Conservation (phyloP, 1,140 invertebrate genomes). For the Drosophila rhopaloa region DNA sequence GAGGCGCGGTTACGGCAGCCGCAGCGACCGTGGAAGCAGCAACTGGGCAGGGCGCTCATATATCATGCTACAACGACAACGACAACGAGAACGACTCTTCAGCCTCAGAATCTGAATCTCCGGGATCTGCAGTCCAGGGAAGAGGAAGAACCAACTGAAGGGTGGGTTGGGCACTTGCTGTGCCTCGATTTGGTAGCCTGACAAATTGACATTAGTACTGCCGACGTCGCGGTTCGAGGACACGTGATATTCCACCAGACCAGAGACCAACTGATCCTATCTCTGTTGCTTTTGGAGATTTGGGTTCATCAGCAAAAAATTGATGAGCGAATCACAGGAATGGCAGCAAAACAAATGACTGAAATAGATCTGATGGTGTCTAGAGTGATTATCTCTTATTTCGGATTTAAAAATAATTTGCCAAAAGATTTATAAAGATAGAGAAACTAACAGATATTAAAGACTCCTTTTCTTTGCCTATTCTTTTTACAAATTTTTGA, state of each 20-base stretch:
- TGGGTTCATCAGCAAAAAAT: slow-evolving; percentile 18
- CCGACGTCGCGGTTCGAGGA: slow-evolving; percentile 47
- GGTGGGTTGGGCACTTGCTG: slow-evolving; percentile 44
- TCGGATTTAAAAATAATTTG: no score
- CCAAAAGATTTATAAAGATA: no score
- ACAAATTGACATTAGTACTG: slow-evolving; percentile 78
- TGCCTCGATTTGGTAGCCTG: slow-evolving; percentile 73
- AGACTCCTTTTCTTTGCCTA: no score
- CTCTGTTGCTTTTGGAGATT: slow-evolving; percentile 1
- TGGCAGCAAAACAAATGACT: background rate
- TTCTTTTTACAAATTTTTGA: no score
- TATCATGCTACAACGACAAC: slow-evolving; percentile 74
- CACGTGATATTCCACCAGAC: slow-evolving; percentile 46
- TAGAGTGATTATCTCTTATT: no score
- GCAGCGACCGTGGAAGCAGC: slow-evolving; percentile 31
- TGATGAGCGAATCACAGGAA: slow-evolving; percentile 11
- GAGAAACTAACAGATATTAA: no score
- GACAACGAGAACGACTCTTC: slow-evolving; percentile 70
- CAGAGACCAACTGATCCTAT: slow-evolving; percentile 19
- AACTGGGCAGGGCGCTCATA: slow-evolving; percentile 73
- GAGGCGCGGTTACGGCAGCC: slow-evolving; percentile 53
- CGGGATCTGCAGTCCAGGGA: slow-evolving; percentile 36
- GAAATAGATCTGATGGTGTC: background rate
- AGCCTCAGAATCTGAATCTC: slow-evolving; percentile 49
- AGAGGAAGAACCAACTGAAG: slow-evolving; percentile 36